Base-by-base conservation (phyloP, 1,140 invertebrate species). In the Holotrichia oblita region DNA sequence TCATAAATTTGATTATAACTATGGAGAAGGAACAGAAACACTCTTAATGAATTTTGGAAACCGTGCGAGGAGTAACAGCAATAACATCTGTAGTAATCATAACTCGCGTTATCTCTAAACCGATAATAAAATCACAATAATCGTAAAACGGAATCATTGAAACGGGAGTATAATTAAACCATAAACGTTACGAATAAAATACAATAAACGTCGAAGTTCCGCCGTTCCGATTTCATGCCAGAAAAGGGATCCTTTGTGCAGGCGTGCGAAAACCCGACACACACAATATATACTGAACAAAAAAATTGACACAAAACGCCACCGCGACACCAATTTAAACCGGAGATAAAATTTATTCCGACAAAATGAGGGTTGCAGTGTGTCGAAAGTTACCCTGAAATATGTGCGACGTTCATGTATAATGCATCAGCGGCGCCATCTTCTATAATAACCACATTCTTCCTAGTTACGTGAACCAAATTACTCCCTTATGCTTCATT, bases 401-500 rank as follows among this genome's bases (percentile, higher is more conserved):
- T 78, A 81, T 81, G 73, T 81, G 78, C 77, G 76, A 73, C 61
- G 61, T 81, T 79, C 80, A 78, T 78, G 77, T 41, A 73, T 78
- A 78, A 78, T 79, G 78, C 80, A 81, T 77, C 77, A 80, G 80
- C 61, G 40, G 55, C 42, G 80, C 79, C 82, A 81, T 82, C 80
- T 73, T 78, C 79, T 80, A 82, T 82, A 82, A 82, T 82, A 80
- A 80, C 82, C 81, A 80, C 82, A 82, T 82, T 82, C 82, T 82
- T 81, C 78, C 80, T 27, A 80, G 78, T 77, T 64, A 76, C 78
- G 73, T 77, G 78, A 20, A 73, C 78, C 74, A 80, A 82, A 82
- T 82, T 80, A 81, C 79, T 81, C 80, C 82, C 80, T 73, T 72
- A 81, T 80, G 80, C 79, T 64, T 64, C 61, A 64, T 64, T 64